Conservation (phyloP, 1,140 invertebrate species). For the Homarus americanus region DNA sequence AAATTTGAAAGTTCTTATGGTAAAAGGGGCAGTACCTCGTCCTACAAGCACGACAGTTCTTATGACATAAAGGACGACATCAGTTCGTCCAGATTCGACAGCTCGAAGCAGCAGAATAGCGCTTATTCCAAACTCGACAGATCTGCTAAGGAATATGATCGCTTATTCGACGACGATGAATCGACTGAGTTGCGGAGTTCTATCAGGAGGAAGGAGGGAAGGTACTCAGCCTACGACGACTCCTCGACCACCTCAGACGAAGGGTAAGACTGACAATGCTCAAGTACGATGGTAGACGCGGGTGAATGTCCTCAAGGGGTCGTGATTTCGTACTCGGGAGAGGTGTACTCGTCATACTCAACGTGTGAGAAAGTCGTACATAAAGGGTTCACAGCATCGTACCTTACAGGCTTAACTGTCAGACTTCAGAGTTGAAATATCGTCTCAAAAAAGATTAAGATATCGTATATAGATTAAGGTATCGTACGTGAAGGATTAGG, state of each 20-base stretch:
- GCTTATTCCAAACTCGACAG: not conserved
- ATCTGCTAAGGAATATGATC: not conserved
- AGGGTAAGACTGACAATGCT: conserved; percentile 1
- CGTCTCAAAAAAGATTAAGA: too few relatives aligned
- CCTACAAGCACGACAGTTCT: not conserved
- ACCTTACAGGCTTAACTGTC: too few relatives aligned
- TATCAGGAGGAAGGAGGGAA: not conserved
- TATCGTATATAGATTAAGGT: too few relatives aligned
- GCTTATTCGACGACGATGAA: not conserved
- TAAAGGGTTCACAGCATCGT: too few relatives aligned
- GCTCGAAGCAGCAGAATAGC: not conserved
- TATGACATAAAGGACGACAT: not conserved
- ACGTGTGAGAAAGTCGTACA: too few relatives aligned
- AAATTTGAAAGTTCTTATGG: conserved; percentile 7
- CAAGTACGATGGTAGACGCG: too few relatives aligned
- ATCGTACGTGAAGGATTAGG: too few relatives aligned
- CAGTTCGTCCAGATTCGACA: not conserved
- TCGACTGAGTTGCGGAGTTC: not conserved
- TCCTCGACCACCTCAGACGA: not conserved
- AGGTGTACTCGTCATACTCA: too few relatives aligned
- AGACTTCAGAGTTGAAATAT: too few relatives aligned
- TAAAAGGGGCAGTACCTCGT: not conserved
- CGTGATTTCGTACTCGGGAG: too few relatives aligned
- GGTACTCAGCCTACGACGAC: not conserved
- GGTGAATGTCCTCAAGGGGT: too few relatives aligned